A percentile compares a stretch with the other conserved stretches of the same genome.
These are phyloP conservation scores for Drosophila guanche DNA, from an alignment of 1,140 invertebrate species.

Conservation along the genomic window DNA sequence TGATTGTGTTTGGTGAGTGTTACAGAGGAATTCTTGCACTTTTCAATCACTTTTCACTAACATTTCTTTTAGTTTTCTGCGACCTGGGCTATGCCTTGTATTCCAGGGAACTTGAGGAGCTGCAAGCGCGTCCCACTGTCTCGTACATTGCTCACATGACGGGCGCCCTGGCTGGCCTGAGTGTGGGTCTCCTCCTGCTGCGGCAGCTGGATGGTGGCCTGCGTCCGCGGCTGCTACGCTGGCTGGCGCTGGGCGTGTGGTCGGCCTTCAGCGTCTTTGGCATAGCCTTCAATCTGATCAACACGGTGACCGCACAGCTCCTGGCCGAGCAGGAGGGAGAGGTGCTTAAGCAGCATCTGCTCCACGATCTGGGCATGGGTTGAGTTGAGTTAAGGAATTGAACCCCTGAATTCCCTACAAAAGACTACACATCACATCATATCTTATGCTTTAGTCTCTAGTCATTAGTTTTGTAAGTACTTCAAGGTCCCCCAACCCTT, in stretches of 20 bases:
- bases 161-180: conserved; percentile 94
- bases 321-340: conserved; percentile 76
- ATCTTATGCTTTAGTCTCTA: conserved; percentile 59
- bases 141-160: conserved; percentile 97
- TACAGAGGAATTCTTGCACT: conserved; percentile 20
- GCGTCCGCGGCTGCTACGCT: conserved; percentile 96
- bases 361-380: conserved; percentile 78
- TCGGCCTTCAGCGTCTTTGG: conserved; percentile 95
- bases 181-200: conserved; percentile 94
- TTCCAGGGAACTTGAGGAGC: conserved; percentile 89
- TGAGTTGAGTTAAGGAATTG: conserved; percentile 20
- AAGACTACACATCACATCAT: conserved; percentile 55
- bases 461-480: conserved; percentile 59
- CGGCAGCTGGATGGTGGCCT: conserved; percentile 97
- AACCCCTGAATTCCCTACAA: conserved; percentile 5
- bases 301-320: conserved; percentile 85
- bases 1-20: conserved; percentile 94
- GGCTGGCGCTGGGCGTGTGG: conserved; percentile 96
- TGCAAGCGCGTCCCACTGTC: conserved; percentile 88
- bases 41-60: conserved; percentile 42
- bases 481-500: conserved; percentile 9
- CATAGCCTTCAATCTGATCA: conserved; percentile 94
- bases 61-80: conserved; percentile 88
- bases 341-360: conserved; percentile 73
- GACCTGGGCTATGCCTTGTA: conserved; percentile 97